Conservation (phyloP, 2,888 invertebrate genomes). For the Drosophila mimica region DNA sequence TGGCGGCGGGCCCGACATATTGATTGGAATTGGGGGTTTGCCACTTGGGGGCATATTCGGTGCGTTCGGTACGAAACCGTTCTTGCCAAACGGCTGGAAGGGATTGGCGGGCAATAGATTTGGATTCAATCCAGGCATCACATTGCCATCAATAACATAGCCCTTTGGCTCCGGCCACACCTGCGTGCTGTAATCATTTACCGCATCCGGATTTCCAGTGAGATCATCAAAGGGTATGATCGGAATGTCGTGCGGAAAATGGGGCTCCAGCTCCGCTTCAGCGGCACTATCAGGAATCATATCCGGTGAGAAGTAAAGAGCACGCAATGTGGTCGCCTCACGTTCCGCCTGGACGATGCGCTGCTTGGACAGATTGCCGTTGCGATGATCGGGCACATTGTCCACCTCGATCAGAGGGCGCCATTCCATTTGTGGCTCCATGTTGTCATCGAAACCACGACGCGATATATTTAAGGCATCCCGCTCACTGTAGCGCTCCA, state of each 20-base stretch:
- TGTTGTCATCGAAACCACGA: constrained; percentile 91
- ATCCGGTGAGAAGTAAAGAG: constrained; percentile 91
- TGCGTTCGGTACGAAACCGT: constrained; percentile 43
- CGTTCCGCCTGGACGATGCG: constrained; percentile 94
- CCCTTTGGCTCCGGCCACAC: constrained; percentile 95
- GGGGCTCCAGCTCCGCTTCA: constrained; percentile 94
- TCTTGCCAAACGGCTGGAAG: constrained; percentile 79
- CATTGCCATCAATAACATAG: constrained; percentile 36
- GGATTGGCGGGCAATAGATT: constrained; percentile 63
- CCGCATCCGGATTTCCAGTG: constrained; percentile 92
- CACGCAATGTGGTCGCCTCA: constrained; percentile 93
- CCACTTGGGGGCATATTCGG: constrained; percentile 37
- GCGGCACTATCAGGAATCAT: constrained; percentile 94
- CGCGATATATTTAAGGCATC: constrained; percentile 92
- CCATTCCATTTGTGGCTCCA: constrained; percentile 94
- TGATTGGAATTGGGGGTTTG: constrained; percentile 47
- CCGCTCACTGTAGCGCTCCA: constrained; percentile 94
- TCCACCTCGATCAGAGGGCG: constrained; percentile 89
- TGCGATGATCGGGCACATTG: constrained; percentile 88
- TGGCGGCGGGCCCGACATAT: constrained; percentile 55
- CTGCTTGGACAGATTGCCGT: constrained; percentile 93
- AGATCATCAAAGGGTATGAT: constrained; percentile 95
- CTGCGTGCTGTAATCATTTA: constrained; percentile 91
- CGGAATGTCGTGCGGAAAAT: constrained; percentile 91
- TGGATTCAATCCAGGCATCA: constrained; percentile 35